Conservation (phyloP, 92 coral and sea anemone genomes). For the Parazoanthus darwini region DNA sequence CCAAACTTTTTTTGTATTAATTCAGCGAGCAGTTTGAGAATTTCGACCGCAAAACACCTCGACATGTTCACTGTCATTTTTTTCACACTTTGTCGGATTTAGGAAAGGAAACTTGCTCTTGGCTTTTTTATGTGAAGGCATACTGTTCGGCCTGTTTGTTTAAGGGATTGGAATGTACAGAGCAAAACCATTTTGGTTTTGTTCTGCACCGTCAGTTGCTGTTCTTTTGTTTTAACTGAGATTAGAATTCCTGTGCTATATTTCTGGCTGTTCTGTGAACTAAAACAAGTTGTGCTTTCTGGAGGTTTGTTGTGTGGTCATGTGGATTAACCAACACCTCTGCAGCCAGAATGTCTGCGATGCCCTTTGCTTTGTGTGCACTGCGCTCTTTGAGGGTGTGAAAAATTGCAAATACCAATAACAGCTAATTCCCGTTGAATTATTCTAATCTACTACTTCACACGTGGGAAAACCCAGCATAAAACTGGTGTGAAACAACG, state of each 20-base stretch:
- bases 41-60: constrained; percentile 41
- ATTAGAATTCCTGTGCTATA: neutral
- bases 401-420: constrained; percentile 58
- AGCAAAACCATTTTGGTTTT: constrained; percentile 3
- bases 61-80: constrained; percentile 15
- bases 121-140: constrained; percentile 23
- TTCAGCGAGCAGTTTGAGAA: neutral
- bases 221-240: neutral
- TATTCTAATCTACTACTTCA: constrained; percentile 62
- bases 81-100: constrained; percentile 46
- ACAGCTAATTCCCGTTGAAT: constrained; percentile 58
- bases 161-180: constrained; percentile 34
- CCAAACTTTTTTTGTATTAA: neutral
- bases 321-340: constrained; percentile 20
- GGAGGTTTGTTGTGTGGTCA: constrained; percentile 29
- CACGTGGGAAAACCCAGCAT: constrained; percentile 50
- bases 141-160: constrained; percentile 27
- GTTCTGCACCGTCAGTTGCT: neutral
- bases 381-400: constrained; percentile 72
- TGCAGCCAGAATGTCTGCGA: constrained; percentile 38
- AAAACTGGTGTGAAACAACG: constrained; percentile 17
- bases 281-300: neutral
- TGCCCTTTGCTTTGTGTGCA: constrained; percentile 11
- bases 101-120: constrained; percentile 41
- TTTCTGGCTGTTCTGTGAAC: neutral